A percentile compares a stretch with the other conserved stretches of the same genome.
Evolutionary conservation across 2,797 vertebrate genomes (phyloP).

Genomic region (Periophthalmus magnuspinnatus): DNA sequence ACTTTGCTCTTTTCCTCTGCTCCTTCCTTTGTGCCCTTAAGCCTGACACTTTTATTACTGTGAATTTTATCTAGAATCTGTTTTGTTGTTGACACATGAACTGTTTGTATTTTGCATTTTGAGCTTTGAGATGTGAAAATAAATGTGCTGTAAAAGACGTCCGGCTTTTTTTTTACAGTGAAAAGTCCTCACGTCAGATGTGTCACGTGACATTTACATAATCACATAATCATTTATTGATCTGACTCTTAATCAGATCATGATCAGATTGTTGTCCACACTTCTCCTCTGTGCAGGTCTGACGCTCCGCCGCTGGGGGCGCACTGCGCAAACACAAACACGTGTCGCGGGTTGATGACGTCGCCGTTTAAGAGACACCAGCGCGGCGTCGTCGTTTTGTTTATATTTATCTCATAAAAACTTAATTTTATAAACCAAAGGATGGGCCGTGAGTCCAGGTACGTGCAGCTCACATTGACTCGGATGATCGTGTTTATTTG

Average conservation of each 20-base stretch:
- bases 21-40: constrained; percentile 16
- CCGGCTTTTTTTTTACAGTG: too few species aligned
- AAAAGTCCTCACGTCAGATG: too few species aligned
- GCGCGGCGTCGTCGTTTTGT: constrained; percentile 6
- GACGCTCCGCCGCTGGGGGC: constrained; percentile 56
- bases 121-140: constrained; percentile 11
- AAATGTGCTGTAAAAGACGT: neutral
- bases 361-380: constrained; percentile 14
- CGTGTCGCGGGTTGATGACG: constrained; percentile 56
- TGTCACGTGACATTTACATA: too few species aligned
- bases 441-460: constrained; percentile 82
- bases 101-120: constrained; percentile 45
- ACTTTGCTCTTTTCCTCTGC: constrained; percentile 12
- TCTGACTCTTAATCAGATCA: too few species aligned
- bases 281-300: neutral
- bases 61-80: constrained; percentile 24
- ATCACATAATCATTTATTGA: too few species aligned
- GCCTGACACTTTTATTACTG: constrained; percentile 58
- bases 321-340: neutral
- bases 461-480: neutral
- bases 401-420: neutral
- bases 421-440: too few species aligned
- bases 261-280: too few species aligned
- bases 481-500: neutral
- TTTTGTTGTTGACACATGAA: constrained; percentile 54